Evolutionary conservation across 1,140 invertebrate species (phyloP).

Genomic region (Bombus cullumanus): DNA sequence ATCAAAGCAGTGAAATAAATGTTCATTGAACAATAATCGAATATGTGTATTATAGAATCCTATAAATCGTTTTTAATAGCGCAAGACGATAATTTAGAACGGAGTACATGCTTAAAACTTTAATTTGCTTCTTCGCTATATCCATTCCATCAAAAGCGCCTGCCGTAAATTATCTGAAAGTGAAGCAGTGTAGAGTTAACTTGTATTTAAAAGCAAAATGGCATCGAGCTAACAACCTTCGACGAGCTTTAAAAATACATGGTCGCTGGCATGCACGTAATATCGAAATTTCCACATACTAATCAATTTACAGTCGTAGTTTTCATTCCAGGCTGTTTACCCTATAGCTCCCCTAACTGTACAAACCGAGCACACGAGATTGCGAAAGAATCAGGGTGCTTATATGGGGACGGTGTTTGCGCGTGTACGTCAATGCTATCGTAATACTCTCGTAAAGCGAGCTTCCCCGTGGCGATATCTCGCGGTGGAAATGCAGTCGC

Average conservation of each 20-base stretch:
- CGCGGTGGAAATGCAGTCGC: conserved; percentile 1
- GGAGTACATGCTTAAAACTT: background rate
- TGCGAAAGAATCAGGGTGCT: background rate
- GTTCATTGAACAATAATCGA: background rate
- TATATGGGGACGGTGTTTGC: background rate
- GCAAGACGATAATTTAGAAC: no score
- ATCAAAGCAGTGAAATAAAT: background rate
- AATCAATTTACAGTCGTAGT: background rate
- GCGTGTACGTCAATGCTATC: background rate
- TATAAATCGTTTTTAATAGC: no score
- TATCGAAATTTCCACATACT: background rate
- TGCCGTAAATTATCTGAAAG: no score
- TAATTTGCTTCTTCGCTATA: background rate
- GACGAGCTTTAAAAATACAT: background rate
- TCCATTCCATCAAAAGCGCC: no score
- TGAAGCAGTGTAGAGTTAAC: no score
- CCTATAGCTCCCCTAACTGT: background rate
- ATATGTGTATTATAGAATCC: no score
- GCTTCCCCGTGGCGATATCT: conserved; percentile 13
- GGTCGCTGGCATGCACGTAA: background rate
- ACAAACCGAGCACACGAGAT: background rate
- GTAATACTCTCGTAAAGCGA: background rate
- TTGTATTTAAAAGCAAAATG: no score
- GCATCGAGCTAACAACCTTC: no score
- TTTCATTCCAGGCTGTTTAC: conserved; percentile 2